These are phyloP conservation scores for Nettapus auritus DNA, from an alignment of 2,113 vertebrate species.

Conservation along the genomic window DNA sequence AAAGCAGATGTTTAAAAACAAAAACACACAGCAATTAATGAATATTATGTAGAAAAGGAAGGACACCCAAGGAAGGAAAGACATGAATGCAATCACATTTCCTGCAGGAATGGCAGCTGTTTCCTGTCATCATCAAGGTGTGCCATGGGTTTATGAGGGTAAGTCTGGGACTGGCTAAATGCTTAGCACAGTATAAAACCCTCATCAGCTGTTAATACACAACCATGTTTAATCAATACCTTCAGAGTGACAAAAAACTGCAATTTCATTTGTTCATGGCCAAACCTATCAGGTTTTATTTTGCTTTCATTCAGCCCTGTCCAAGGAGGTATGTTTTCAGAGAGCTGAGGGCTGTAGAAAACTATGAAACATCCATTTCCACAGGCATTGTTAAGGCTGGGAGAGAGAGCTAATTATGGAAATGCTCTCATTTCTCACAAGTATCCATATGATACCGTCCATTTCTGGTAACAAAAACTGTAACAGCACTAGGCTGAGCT, in stretches of 20 bases:
- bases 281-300: background rate
- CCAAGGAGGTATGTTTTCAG: background rate
- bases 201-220: background rate
- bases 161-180: background rate
- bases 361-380: background rate
- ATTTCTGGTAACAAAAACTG: background rate
- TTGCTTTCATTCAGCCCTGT: background rate
- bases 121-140: background rate
- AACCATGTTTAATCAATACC: background rate
- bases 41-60: background rate
- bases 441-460: background rate
- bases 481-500: background rate
- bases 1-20: background rate
- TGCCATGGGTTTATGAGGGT: fast-evolving
- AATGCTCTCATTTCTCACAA: background rate
- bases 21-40: background rate
- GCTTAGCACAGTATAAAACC: background rate
- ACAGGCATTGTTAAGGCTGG: background rate
- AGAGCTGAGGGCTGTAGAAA: background rate
- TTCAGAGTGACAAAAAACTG: background rate
- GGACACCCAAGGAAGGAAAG: background rate
- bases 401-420: background rate
- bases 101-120: background rate
- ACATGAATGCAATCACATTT: background rate
- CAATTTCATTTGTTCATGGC: background rate